Evolutionary conservation across 1,140 invertebrate species (phyloP), one percentile per base, ranked within the genome.

Genomic region (Panagrolaimus sp.): DNA sequence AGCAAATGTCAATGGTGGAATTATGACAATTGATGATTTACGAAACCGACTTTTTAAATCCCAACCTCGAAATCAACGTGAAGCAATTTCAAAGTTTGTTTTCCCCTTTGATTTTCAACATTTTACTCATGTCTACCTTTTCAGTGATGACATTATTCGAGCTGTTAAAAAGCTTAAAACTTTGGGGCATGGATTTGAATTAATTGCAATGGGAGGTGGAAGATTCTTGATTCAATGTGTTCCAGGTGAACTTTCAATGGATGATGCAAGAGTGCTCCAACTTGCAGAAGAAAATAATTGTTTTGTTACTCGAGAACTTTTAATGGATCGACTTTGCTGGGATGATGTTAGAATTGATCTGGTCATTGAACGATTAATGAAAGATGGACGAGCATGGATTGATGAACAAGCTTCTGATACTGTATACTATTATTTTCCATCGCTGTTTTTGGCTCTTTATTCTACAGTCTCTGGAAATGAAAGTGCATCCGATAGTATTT

Each of bases 181-280:
- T 68, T 90, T 99, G 83, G 95, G 96, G 3, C 95, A 91, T 86
- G 94, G 95, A 81, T 97, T 98, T 83, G 89, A 91, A 55, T 87
- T 95, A 5, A 88, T 98, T 67, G 87, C 90, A 21, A 87, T 94
- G 3, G 90, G 91, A 6, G 89, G 89, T 83, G 90, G 89, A 32
- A 89, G 91, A 78, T 90, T 91, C 84, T 87, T 96, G 70, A 90
- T 98, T 0, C 94, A 98, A 82, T 96, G 94, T 26, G 88, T 98
- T n/a, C 94, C 96, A 15, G 93, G 94, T 5, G 96, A 98, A 86
- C 84, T 99, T 0, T 96, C 90, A 77, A 89, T 97, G 88, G 96
- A 98, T 83, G 93, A 98, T 79, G 95, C 93, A 0, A 88, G 90
- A 55, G 89, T 98, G 12, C 84, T 98, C 44, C 90, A 93, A 81